phyloP scores from a whole-genome alignment of 2,797 vertebrate species.

The Onychomys torridus region DNA sequence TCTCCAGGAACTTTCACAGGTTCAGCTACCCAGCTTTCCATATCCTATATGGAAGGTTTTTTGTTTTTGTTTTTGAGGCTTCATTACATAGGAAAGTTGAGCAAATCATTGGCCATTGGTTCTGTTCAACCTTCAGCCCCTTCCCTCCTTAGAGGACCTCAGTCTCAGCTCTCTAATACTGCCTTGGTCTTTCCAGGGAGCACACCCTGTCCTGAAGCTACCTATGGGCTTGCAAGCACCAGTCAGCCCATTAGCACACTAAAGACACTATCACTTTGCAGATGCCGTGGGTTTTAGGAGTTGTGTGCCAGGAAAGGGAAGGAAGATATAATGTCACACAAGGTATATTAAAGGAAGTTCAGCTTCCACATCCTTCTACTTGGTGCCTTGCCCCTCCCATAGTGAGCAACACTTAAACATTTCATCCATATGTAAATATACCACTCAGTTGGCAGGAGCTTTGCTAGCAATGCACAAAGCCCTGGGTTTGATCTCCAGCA shows the following conservation, averaged over 20 bases:
- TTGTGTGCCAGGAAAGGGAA: slow-evolving; percentile 4
- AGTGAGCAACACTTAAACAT: not conserved
- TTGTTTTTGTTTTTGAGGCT: not conserved
- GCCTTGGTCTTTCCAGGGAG: slow-evolving; percentile 14
- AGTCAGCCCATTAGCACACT: not conserved
- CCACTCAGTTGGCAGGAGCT: not conserved
- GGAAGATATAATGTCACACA: slow-evolving; percentile 14
- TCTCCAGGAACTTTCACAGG: not conserved
- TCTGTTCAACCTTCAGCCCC: not conserved
- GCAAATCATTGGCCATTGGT: not conserved
- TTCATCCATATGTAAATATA: not conserved
- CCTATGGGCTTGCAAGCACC: not conserved
- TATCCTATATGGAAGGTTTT: not conserved
- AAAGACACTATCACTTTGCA: not conserved
- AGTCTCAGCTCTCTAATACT: not conserved
- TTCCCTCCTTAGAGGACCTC: not conserved
- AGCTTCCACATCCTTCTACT: not conserved
- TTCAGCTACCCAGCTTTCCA: not conserved
- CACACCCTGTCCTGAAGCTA: slow-evolving; percentile 21
- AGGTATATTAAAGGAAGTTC: slow-evolving; percentile 19
- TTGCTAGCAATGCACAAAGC: not conserved
- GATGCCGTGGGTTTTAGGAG: slow-evolving; percentile 1
- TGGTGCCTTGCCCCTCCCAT: not conserved
- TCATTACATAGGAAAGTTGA: not conserved
- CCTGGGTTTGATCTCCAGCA: not conserved